Evolutionary conservation across 2,113 vertebrate species (phyloP), one percentile per base, ranked within the genome.

Genomic region (Raphicerus campestris): DNA sequence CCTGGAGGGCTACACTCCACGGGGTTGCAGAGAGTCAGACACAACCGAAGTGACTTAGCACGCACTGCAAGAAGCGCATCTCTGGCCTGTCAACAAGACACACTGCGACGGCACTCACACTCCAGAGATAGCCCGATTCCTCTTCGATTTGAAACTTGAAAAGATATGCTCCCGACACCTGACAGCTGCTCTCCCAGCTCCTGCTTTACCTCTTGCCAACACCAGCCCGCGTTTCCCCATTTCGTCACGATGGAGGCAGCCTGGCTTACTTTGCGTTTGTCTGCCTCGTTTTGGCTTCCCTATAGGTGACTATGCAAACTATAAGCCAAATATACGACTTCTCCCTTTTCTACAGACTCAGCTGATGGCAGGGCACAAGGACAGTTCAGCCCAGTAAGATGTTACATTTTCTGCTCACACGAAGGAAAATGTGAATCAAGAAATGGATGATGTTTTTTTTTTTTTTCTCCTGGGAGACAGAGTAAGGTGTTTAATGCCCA

Each of bases 401-500:
- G 70, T 17, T 35, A 14, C 16, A 35, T 2, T 32, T 63, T 81
- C 39, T 53, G 51, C 66, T 96, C 45, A 15, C 0, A 6, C 0
- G 19, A 97, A 75, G 17, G 63, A 45, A 80, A 89, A 85, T 15
- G 49, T 42, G 63, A 78, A 82, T 80, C 26, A 63, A 94, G 61
- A 66, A 73, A 80, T 10, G n/a, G 24, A 73, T 47, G 22, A 2
- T 39, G 16, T 20, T 56, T 80, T 90, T 53, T 56, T 80, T 90
- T 53, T 80, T 90, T 83, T 75, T 89, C 47, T 97, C 32, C 42
- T 45, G 51, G 47, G 42, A 75, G 26, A n/a, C 11, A 30, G 24
- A 30, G 13, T n/a, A 2, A 22, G 2, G 5, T 56, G 49, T 49
- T 80, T 49, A 82, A 49, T 49, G 4, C 19, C 14, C 20, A 70